These are phyloP conservation scores for Monomorium pharaonis DNA, from an alignment of 1,140 invertebrate genomes.

Conservation along the genomic window DNA sequence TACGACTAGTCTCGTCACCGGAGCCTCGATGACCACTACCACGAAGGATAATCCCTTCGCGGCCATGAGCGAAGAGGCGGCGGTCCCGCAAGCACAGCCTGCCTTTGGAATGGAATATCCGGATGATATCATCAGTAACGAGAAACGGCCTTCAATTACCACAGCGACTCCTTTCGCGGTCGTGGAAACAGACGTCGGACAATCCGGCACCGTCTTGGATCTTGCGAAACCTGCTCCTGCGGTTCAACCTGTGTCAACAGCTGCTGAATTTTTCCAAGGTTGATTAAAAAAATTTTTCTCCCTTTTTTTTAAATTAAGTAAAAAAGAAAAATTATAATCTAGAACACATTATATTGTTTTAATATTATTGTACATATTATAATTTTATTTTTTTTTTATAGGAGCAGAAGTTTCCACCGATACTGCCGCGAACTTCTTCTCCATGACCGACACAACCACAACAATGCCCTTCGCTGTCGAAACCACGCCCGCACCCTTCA, in stretches of 20 bases:
- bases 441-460: conserved; percentile 23
- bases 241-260: conserved; percentile 76
- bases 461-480: conserved; percentile 42
- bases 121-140: conserved; percentile 60
- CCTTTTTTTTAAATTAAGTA: background rate
- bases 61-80: conserved; percentile 52
- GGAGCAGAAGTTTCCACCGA: conserved; percentile 69
- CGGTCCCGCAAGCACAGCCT: conserved; percentile 51
- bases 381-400: conserved; percentile 39
- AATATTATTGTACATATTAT: background rate
- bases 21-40: conserved; percentile 52
- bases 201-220: conserved; percentile 9
- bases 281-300: background rate
- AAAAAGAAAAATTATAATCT: background rate
- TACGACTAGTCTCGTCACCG: conserved; percentile 56
- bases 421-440: conserved; percentile 69
- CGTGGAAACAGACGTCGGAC: conserved; percentile 31
- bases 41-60: conserved; percentile 78
- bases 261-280: conserved; percentile 53
- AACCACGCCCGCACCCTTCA: conserved; percentile 2
- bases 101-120: conserved; percentile 56
- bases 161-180: conserved; percentile 42
- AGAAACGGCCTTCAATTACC: conserved; percentile 73
- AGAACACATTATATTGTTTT: background rate
- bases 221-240: conserved; percentile 49